Conservation (phyloP, 2,113 vertebrate species). For the Bubo bubo region DNA sequence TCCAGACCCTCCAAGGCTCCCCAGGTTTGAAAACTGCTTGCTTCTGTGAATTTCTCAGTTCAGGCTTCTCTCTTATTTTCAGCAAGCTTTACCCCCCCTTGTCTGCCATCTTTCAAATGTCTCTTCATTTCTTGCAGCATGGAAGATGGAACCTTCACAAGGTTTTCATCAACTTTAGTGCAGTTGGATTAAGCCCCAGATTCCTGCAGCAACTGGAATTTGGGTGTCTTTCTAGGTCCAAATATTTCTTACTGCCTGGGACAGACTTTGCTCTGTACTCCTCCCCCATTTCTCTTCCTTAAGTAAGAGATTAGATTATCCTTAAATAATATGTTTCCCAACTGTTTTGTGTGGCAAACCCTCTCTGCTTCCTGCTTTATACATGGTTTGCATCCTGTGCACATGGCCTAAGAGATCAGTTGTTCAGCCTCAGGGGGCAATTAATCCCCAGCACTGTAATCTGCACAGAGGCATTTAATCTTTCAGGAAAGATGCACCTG, state of each 20-base stretch:
- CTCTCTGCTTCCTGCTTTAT: slow-evolving; percentile 15
- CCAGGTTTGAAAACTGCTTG: not conserved
- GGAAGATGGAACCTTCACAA: not conserved
- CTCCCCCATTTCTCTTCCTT: not conserved
- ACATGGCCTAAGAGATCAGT: slow-evolving; percentile 11
- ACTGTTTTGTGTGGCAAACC: slow-evolving; percentile 3
- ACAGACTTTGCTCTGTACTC: not conserved
- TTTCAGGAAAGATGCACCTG: slow-evolving; percentile 59
- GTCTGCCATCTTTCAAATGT: not conserved
- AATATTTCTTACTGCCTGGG: not conserved
- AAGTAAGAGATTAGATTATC: not conserved
- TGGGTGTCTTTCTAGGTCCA: not conserved
- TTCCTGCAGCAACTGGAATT: not conserved
- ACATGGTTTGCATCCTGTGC: slow-evolving; percentile 2
- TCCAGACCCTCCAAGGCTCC: not conserved
- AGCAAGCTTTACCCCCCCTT: not conserved
- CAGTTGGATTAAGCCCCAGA: not conserved
- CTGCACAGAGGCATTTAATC: slow-evolving; percentile 61
- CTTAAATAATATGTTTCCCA: slow-evolving; percentile 27
- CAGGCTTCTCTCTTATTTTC: not conserved
- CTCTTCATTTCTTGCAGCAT: not conserved
- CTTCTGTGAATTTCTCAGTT: not conserved
- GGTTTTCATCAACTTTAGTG: not conserved
- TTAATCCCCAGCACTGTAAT: slow-evolving; percentile 50
- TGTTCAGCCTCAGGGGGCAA: slow-evolving; percentile 51